Percentiles rank a stretch among this genome's conserved stretches.
Evolutionary conservation across 2,888 invertebrate genomes (phyloP).

Genomic region (Subacronicta megacephala): DNA sequence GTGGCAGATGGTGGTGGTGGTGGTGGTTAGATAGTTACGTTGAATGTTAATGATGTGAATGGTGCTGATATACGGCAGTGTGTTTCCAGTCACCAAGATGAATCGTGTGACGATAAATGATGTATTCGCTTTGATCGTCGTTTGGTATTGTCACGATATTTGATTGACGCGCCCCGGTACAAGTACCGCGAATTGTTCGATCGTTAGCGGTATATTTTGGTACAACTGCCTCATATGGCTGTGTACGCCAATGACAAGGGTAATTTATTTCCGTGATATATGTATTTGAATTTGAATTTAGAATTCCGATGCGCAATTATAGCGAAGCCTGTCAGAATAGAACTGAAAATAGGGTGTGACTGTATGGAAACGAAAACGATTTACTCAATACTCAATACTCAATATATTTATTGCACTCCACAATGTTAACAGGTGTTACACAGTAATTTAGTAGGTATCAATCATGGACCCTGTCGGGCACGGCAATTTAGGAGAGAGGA

Average conservation of each 20-base stretch:
- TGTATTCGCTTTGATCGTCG: conserved; percentile 66
- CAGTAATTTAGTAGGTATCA: too few species aligned
- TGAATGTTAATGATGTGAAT: too few species aligned
- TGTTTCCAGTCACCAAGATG: conserved; percentile 59
- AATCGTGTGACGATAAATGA: conserved; percentile 66
- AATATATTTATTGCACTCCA: too few species aligned
- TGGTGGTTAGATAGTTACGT: too few species aligned
- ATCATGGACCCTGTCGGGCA: too few species aligned
- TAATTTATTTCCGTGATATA: conserved; percentile 44
- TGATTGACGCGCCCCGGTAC: conserved; percentile 65
- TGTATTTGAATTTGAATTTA: conserved; percentile 44
- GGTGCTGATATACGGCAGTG: conserved; percentile 29
- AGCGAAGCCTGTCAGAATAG: conserved; percentile 15
- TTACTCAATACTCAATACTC: too few species aligned
- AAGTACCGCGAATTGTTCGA: conserved; percentile 45
- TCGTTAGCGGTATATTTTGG: conserved; percentile 45
- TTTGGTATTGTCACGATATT: conserved; percentile 67
- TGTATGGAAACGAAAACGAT: too few species aligned
- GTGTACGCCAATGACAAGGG: conserved; percentile 40
- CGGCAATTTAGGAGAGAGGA: too few species aligned
- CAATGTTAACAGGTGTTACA: too few species aligned
- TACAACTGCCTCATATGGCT: conserved; percentile 20
- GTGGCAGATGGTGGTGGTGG: too few species aligned
- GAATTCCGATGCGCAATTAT: conserved; percentile 30
- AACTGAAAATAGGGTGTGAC: neutral